Evolutionary conservation across 1,140 invertebrate genomes (phyloP), one percentile per base, ranked within the genome.

Genomic region (Magallana gigas): DNA sequence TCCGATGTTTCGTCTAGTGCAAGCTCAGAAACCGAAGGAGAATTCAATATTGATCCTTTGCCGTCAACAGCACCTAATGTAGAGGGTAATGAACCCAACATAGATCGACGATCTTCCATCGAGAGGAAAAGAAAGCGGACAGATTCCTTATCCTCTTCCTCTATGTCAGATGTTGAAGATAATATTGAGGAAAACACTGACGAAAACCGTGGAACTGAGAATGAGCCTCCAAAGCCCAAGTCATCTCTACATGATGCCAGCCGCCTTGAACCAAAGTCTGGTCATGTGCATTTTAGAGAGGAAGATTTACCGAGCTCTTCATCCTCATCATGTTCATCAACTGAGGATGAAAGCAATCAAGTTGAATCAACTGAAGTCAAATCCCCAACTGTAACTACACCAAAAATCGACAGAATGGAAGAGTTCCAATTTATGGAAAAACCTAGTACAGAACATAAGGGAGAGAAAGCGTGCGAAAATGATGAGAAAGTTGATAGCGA

Each of bases 1-100:
- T 86, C 84, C 23, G 68, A 60, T n/a, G 87, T 85, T 11, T 90
- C 89, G 56, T 87, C 89, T 1, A 71, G 76, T 48, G 84, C 86
- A 59, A 60, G 36, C 5, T 85, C 90, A 48, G 88, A 89, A 18
- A 64, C 71, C n/a, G 89, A 87, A 68, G 88, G 62, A 48, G 60
- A 85, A 85, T 62, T 83, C 16, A 83, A 58, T 58, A 83, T 83
- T 58, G 81, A 57, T 1, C 81, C 84, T 85, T 71, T 64, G 11
- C 48, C 84, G 7, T 85, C 84, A 68, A n/a, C 84, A 56, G 62
- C 36, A 64, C 64, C 84, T 9, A 36, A 56, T 11, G 11, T 48
- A 57, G 84, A 76, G n/a, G 57, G 48, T 57, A 62, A 76, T n/a
- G 59, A 56, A 56, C 56, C 29, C n/a, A 18, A 29, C 0, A 7